Base-by-base conservation (phyloP, 2,888 invertebrate species). In the Acronicta alni region DNA sequence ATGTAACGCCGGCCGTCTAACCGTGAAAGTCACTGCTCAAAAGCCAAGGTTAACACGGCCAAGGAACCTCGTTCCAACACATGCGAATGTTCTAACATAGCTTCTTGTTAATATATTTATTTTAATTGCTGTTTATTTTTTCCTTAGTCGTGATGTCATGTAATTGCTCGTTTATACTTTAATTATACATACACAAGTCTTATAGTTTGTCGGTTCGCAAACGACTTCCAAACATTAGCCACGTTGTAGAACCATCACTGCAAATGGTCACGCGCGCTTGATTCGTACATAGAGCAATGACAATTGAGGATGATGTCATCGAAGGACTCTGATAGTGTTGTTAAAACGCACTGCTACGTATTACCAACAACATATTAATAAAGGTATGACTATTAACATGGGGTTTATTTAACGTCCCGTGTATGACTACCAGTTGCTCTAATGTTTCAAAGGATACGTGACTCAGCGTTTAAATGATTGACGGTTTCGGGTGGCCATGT, bases 1-100 rank as follows among this genome's bases (percentile, higher is more conserved):
- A 92, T 91, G 90, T 92, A 93, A 92, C 85, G 71, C 76, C 90
- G 87, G 82, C 91, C 89, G 91, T 90, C 93, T 93, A 93, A 94
- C 93, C 94, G 93, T 94, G 94, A 94, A 94, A 94, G 94, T 93
- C 89, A 87, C 90, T 91, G 89, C 90, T 93, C 92, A 93, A 93
- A 93, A 93, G 92, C 93, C 94, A 94, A 94, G 94, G 94, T 93
- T 92, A 92, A 81, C 87, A 82, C 83, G 91, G 89, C 93, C 91
- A 88, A 91, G 91, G 87, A 83, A 85, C 81, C 84, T 84, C 82
- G 85, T 69, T 83, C 83, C 79, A 82, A 85, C 89, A 88, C 87
- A 91, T 89, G 92, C 92, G 87, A 91, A 90, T 87, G 87, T 85
- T 89, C 89, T 87, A 89, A 83, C 85, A 85, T 82, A 82, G 84